Evolutionary conservation across 2,113 vertebrate species (phyloP), one percentile per base, ranked within the genome.

Genomic region (Campylorhamphus procurvoides): DNA sequence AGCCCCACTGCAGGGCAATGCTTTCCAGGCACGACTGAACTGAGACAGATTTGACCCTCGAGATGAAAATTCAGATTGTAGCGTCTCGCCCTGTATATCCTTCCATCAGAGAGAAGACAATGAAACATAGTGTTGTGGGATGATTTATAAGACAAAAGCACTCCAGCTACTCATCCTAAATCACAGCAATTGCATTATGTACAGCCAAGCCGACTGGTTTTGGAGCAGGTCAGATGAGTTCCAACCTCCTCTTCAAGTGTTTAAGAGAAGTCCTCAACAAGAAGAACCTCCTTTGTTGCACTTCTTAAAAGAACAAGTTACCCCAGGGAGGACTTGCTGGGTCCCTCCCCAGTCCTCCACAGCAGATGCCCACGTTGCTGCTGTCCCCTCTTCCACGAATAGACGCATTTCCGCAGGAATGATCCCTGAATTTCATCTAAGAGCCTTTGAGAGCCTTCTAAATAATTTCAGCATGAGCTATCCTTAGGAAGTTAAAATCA

Each of bases 401-500:
- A 47, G 82, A 82, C 31, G 14, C 4, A 7, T 78, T 94, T 94
- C 93, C 1, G 0, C 80, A 88, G 52, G 40, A 90, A 75, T 53
- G 76, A 84, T 76, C 86, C 73, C 79, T 79, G 49, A 92, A 81
- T 75, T 75, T 93, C 73, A 79, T 77, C 35, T 37, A 68, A 90
- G 40, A 93, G 79, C 66, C 62, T 83, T 69, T 91, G 53, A 91
- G 78, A 96, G 75, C 58, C 80, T 87, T 78, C 86, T 84, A 90
- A 92, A 93, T 93, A 87, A 94, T 91, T 96, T 81, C 93, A 95
- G 69, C 94, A 81, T 81, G 85, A 76, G 53, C 60, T 86, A 35
- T 58, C 6, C 14, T 76, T 86, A 93, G 83, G 89, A 93, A 90
- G 69, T 50, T 87, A 69, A 92, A 96, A 93, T 91, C 88, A 97